Evolutionary conservation across 2,888 invertebrate genomes (phyloP).

Genomic region (Caenorhabditis japonica): DNA sequence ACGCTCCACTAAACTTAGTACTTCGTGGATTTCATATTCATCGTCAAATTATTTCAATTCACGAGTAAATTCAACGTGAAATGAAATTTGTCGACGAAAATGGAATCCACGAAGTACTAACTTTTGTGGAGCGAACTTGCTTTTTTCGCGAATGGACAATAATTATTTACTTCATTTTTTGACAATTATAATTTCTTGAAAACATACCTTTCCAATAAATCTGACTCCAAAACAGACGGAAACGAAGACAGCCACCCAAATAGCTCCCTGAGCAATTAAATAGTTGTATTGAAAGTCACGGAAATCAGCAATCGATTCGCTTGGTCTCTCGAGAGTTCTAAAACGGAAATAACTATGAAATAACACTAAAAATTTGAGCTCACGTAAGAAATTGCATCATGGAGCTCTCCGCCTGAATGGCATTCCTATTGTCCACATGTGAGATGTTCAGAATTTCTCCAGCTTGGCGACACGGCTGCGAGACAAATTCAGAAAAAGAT

Average conservation of each 20-base stretch:
- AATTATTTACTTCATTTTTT: too few species aligned
- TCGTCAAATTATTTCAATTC: too few species aligned
- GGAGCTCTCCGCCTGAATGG: conserved; percentile 67
- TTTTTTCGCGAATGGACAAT: too few species aligned
- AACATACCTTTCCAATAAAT: conserved; percentile 74
- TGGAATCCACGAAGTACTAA: too few species aligned
- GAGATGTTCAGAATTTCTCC: conserved; percentile 68
- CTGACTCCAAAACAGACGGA: conserved; percentile 76
- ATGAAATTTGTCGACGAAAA: too few species aligned
- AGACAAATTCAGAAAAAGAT: conserved; percentile 71
- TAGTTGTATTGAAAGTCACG: conserved; percentile 71
- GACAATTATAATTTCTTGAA: too few species aligned
- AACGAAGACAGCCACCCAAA: conserved; percentile 74
- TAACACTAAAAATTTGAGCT: conserved; percentile 8
- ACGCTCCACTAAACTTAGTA: too few species aligned
- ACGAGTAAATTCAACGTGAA: too few species aligned
- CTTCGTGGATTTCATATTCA: too few species aligned
- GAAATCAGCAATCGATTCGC: conserved; percentile 68
- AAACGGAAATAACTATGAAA: conserved; percentile 8
- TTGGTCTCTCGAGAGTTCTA: conserved; percentile 70
- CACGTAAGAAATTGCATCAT: conserved; percentile 74
- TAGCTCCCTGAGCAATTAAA: conserved; percentile 69
- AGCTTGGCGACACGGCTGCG: conserved; percentile 67
- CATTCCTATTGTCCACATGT: conserved; percentile 52
- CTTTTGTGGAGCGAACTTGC: too few species aligned